Conservation (phyloP, 2,797 vertebrate genomes). For the Orientallactaga sibirica region DNA sequence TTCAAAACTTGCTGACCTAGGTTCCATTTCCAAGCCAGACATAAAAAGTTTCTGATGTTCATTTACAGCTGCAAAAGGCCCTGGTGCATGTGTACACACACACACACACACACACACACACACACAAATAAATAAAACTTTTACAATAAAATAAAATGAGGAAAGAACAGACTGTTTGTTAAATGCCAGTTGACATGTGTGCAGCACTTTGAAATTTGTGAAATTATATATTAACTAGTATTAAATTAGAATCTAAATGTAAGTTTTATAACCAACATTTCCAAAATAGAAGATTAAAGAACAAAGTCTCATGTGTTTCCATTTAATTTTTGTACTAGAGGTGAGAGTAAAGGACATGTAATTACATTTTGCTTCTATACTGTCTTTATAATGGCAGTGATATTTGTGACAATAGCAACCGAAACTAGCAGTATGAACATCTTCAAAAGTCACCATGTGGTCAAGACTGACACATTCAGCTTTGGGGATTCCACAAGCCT, state of each 20-base stretch:
- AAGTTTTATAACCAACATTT: conserved; percentile 23
- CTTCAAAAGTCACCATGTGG: not conserved
- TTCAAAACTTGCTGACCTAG: no score
- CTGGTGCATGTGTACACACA: no score
- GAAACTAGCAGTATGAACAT: not conserved
- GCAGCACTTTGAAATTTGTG: not conserved
- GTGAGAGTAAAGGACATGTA: not conserved
- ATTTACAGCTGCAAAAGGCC: no score
- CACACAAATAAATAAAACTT: not conserved
- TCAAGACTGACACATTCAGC: not conserved
- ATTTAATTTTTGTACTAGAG: not conserved
- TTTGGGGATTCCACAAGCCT: not conserved
- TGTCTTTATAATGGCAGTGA: not conserved
- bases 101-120: no score
- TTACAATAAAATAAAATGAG: not conserved
- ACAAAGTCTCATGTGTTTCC: not conserved
- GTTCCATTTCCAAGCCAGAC: no score
- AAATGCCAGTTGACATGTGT: not conserved
- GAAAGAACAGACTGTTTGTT: not conserved
- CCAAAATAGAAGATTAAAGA: conserved; percentile 29
- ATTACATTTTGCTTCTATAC: not conserved
- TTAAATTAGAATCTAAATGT: not conserved
- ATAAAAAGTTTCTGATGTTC: no score
- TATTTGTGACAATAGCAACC: not conserved
- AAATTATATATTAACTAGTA: not conserved